Conservation (phyloP, 35 echinoderm and acorn worm species). For the Heliocidaris erythrogramma region DNA sequence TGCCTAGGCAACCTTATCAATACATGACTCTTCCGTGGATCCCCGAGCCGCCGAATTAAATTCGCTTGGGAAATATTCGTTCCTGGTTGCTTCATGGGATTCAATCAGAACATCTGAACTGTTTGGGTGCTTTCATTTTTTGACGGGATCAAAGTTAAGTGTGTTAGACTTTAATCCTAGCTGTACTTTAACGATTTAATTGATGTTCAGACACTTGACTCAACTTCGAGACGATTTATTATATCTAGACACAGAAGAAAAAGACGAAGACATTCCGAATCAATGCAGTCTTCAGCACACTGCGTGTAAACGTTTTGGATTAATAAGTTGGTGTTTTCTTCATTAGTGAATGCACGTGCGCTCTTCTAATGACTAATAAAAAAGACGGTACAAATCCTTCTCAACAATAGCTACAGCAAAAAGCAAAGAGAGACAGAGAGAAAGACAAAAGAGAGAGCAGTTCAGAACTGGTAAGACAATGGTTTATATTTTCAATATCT, state of each 20-base stretch:
- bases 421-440: not conserved
- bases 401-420: not conserved
- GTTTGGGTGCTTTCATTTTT: not conserved
- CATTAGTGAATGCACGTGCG: not conserved
- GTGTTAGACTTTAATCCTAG: not conserved
- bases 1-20: slow-evolving; percentile 31
- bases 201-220: not conserved
- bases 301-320: slow-evolving; percentile 16
- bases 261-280: not conserved
- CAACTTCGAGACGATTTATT: not conserved
- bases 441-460: not conserved
- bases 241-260: not conserved
- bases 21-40: slow-evolving; percentile 27
- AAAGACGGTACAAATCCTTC: not conserved
- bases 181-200: not conserved
- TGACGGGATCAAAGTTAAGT: not conserved
- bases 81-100: slow-evolving; percentile 5
- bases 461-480: not conserved
- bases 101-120: not conserved
- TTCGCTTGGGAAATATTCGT: not conserved
- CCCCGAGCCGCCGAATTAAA: slow-evolving; percentile 18
- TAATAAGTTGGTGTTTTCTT: not conserved
- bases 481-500: not conserved
- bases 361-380: not conserved
- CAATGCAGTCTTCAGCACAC: not conserved